These are phyloP conservation scores for Drosophila ambigua DNA, from an alignment of 1,140 invertebrate genomes.

Conservation along the genomic window DNA sequence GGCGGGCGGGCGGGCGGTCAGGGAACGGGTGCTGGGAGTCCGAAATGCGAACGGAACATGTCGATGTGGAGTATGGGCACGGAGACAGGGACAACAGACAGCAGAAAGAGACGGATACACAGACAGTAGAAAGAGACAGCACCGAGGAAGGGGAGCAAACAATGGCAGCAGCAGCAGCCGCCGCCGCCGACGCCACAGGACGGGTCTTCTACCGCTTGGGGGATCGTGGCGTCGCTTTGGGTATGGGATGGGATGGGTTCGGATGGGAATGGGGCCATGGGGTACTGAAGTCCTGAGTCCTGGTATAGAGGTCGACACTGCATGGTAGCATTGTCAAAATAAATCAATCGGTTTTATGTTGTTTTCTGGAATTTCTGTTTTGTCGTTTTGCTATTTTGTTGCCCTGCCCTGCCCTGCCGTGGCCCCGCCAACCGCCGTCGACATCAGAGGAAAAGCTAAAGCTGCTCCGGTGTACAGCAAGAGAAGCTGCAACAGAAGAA, in stretches of 20 bases:
- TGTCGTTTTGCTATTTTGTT: conserved; percentile 76
- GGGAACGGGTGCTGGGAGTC: conserved; percentile 37
- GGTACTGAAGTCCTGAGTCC: neutral
- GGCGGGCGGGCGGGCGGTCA: neutral
- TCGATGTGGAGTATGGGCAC: conserved; percentile 48
- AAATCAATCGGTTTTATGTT: conserved; percentile 83
- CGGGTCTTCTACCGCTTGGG: conserved; percentile 17
- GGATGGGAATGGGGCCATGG: neutral
- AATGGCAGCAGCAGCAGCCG: conserved; percentile 19
- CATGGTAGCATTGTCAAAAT: conserved; percentile 80
- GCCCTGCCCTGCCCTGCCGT: conserved; percentile 5
- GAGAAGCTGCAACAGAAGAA: conserved; percentile 26
- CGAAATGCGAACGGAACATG: conserved; percentile 73
- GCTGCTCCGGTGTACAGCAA: conserved; percentile 52
- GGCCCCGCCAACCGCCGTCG: conserved; percentile 16
- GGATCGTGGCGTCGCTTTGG: conserved; percentile 26
- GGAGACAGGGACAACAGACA: conserved; percentile 5
- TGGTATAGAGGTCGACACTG: conserved; percentile 31
- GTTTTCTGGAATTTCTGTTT: conserved; percentile 80
- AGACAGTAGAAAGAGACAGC: neutral
- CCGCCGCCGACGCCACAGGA: too few species aligned
- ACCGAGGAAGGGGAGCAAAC: conserved; percentile 29
- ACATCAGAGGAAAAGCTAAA: conserved; percentile 35
- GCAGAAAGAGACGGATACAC: neutral
- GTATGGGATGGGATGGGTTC: neutral